Evolutionary conservation across 1,140 invertebrate genomes (phyloP).

Genomic region (Samia ricini): DNA sequence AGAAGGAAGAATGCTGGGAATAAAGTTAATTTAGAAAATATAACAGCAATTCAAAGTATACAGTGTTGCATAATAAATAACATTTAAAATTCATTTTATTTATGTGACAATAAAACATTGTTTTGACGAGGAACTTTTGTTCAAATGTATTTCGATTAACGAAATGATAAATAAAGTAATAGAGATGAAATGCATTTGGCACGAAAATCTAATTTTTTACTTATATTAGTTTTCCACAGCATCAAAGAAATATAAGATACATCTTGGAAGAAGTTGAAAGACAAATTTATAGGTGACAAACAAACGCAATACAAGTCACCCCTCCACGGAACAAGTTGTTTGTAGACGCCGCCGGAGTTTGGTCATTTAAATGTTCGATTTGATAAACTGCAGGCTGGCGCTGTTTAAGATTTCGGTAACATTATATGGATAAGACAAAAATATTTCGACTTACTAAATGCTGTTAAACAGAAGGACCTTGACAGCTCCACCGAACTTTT

Average conservation of each 20-base stretch:
- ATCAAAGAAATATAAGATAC: constrained; percentile 56
- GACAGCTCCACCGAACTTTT: too few relatives aligned
- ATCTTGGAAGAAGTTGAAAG: constrained; percentile 63
- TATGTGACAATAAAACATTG: too few relatives aligned
- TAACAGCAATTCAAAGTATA: too few relatives aligned
- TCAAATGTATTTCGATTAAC: too few relatives aligned
- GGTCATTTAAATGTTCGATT: constrained; percentile 58
- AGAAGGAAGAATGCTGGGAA: too few relatives aligned
- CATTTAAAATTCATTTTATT: too few relatives aligned
- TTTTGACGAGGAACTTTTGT: too few relatives aligned
- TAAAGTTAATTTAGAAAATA: too few relatives aligned
- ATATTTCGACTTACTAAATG: too few relatives aligned
- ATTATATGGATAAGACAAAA: constrained; percentile 31
- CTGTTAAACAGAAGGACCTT: too few relatives aligned
- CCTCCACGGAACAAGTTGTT: constrained; percentile 56
- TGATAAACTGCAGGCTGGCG: constrained; percentile 52
- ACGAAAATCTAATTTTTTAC: constrained; percentile 55
- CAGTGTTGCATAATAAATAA: too few relatives aligned
- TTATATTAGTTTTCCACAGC: constrained; percentile 65
- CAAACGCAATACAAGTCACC: constrained; percentile 49
- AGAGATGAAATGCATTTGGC: constrained; percentile 49
- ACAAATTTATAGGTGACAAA: constrained; percentile 63
- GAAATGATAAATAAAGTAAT: neutral
- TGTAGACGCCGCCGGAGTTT: constrained; percentile 47
- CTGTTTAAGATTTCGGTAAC: constrained; percentile 33